Evolutionary conservation across 2,888 invertebrate species (phyloP), one percentile per base, ranked within the genome.

Genomic region (Serripes groenlandicus): DNA sequence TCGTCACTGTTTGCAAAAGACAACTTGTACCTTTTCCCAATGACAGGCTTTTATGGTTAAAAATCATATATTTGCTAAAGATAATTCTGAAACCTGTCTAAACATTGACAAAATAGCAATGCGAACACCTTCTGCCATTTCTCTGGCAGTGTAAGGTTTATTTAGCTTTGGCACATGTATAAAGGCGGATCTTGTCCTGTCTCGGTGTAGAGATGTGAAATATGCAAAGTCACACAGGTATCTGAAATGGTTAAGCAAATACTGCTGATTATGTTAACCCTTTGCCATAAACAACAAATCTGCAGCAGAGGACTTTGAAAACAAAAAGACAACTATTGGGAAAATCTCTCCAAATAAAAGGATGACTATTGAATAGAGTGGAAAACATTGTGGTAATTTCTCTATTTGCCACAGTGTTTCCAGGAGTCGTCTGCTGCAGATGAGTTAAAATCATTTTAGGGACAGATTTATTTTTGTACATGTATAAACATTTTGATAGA

Each of bases 171-270:
- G 98, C 2, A 98, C 97, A 93, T 98, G 98, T 26, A 98, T 95
- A 93, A 98, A 98, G 21, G 97, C 94, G 1, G 96, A 96, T 75
- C 96, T 95, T 42, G 90, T 88, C 70, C 90, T 91, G 95, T 97
- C 96, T 30, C 96, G 95, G 88, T 96, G 96, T 52, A 98, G 95
- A 0, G 97, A 98, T 32, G 96, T 96, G 95, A 97, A 97, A 95
- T 96, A 98, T 73, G 96, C 97, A 94, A 97, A 98, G 94, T 97
- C 98, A 94, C 98, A 98, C 3, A 98, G 95, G 93, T 96, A 98
- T 94, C 97, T 94, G 90, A 58, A 90, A 87, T 49, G 21, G 56
- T 56, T 35, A 69, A n/a, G n/a, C n/a, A n/a, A n/a, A n/a, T n/a
- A n/a, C n/a, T n/a, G n/a, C n/a, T n/a, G n/a, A n/a, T n/a, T n/a